phyloP scores from a whole-genome alignment of 2,113 vertebrate genomes.

The Rhynchomys soricoides region DNA sequence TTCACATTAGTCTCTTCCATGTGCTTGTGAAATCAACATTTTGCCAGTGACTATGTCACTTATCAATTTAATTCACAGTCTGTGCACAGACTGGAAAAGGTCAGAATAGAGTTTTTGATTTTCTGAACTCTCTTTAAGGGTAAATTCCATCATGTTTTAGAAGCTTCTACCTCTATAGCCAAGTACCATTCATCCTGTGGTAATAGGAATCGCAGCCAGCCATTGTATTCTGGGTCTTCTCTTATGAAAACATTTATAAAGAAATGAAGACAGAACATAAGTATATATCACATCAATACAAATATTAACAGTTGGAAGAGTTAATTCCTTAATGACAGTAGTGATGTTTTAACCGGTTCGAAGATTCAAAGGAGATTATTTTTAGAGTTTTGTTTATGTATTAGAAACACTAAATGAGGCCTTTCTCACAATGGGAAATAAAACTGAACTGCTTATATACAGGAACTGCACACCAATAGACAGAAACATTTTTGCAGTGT shows the following conservation, averaged over 20 bases:
- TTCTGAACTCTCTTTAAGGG: not conserved
- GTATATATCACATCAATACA: not conserved
- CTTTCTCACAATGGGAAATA: not conserved
- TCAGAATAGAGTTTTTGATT: not conserved
- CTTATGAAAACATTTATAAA: slow-evolving; percentile 33
- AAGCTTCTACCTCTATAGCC: not conserved
- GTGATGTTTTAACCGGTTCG: not conserved
- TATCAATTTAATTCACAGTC: not conserved
- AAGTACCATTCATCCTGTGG: not conserved
- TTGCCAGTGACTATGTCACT: not conserved
- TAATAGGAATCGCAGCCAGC: not conserved
- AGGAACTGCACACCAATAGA: not conserved
- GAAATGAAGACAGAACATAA: not conserved
- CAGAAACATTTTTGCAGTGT: not conserved
- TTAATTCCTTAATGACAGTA: slow-evolving; percentile 1
- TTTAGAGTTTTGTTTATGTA: not conserved
- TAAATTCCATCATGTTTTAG: not conserved
- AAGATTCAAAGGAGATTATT: not conserved
- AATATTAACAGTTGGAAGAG: not conserved
- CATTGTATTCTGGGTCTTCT: not conserved
- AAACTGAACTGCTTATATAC: not conserved
- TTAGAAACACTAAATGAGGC: not conserved
- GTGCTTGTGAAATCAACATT: not conserved
- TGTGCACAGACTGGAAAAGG: not conserved
- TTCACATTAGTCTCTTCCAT: not conserved